Evolutionary conservation across 2,113 vertebrate species (phyloP), one percentile per base, ranked within the genome.

Genomic region (Eudyptes chrysolophus): DNA sequence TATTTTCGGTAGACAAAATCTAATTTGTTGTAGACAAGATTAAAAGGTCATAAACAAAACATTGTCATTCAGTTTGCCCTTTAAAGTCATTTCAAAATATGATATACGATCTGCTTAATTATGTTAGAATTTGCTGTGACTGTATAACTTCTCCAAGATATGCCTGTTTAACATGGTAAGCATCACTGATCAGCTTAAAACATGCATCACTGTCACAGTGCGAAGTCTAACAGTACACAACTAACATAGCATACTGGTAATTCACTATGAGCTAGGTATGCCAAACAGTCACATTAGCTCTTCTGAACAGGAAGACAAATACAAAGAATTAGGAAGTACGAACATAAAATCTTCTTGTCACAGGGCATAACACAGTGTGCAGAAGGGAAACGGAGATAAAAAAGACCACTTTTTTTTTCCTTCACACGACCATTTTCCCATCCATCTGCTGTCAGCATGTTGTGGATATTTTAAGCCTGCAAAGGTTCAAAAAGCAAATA

Each of bases 21-120:
- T 82, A 96, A 97, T 96, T 95, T 95, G 81, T 72, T 44, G 55
- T 16, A 88, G 94, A 96, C 83, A 58, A 92, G 92, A 96, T 93
- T 94, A 97, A 96, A 97, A 97, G 94, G 93, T 93, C 94, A 96
- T 87, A 89, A 95, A 93, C 78, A 94, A 90, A 96, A 82, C 75
- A 52, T 1, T 84, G 90, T 60, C 79, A 80, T 80, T 92, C 88
- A 60, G 11, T 78, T 74, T 75, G 69, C 71, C 90, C 92, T 97
- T 96, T 89, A 30, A 78, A 94, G 81, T 93, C 1, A 80, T 69
- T 62, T 81, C 76, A 32, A 70, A 94, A 60, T 57, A 58, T 20
- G 68, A 88, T 46, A 9, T 48, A 92, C 34, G 74, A 92, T 52
- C 77, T 94, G 38, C 38, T 92, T 83, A 85, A 96, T 89, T 71